Percentiles rank a stretch among this genome's conserved stretches.
These are phyloP conservation scores for Tyrannus savana DNA, from an alignment of 2,113 vertebrate genomes.

Conservation along the genomic window DNA sequence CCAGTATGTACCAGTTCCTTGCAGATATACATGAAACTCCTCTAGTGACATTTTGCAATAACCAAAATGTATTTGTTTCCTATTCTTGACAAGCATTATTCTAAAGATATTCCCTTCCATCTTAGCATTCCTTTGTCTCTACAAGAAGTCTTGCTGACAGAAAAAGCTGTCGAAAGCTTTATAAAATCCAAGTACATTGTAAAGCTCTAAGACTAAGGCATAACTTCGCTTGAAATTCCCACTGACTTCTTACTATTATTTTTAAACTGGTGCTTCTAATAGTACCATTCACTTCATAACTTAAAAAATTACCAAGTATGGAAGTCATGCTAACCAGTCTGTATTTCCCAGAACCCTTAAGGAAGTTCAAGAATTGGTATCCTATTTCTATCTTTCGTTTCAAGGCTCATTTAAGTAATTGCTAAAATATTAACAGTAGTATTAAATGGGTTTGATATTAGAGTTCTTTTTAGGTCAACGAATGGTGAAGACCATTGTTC, in stretches of 20 bases:
- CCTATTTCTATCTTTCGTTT: conserved; percentile 10
- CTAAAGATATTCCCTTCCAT: not conserved
- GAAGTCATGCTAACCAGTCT: not conserved
- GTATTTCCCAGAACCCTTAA: not conserved
- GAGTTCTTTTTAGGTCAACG: conserved; percentile 15
- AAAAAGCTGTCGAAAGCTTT: conserved; percentile 36
- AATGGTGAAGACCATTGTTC: not conserved
- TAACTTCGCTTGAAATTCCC: conserved; percentile 6
- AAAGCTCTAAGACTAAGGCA: not conserved
- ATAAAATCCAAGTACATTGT: not conserved
- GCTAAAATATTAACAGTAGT: conserved; percentile 5
- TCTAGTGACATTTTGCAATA: not conserved
- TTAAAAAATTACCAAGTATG: not conserved
- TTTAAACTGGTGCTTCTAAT: not conserved
- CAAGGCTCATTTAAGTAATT: conserved; percentile 33
- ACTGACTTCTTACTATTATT: not conserved
- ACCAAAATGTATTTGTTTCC: not conserved
- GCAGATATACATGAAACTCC: not conserved
- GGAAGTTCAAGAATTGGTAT: not conserved
- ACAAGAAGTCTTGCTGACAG: not conserved
- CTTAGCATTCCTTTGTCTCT: not conserved
- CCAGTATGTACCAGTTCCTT: not conserved
- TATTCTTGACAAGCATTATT: not conserved
- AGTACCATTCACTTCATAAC: not conserved
- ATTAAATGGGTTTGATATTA: not conserved